phyloP scores from a whole-genome alignment of 2,888 invertebrate species.

The Stegana nigrithorax region DNA sequence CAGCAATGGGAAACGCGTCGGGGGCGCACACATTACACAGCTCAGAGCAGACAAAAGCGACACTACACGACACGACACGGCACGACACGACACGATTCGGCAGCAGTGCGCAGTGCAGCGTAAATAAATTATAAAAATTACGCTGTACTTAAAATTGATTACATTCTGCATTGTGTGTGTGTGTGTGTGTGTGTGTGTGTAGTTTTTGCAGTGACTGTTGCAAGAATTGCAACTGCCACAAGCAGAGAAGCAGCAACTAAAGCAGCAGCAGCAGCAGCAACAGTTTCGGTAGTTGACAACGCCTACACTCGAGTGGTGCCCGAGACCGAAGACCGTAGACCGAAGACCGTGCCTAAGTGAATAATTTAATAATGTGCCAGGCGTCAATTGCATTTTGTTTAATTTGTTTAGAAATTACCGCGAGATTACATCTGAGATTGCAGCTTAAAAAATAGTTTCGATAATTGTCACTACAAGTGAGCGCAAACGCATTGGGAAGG shows the following conservation, averaged over 20 bases:
- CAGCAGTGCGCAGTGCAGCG: too few species aligned
- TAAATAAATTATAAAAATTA: slow-evolving; percentile 8
- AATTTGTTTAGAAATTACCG: neutral
- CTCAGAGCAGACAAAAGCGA: neutral
- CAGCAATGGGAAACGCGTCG: neutral
- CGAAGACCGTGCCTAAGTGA: neutral
- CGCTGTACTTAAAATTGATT: slow-evolving; percentile 1
- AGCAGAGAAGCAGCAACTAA: too few species aligned
- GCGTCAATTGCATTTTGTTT: neutral
- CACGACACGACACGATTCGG: too few species aligned
- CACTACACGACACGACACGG: too few species aligned
- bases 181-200: too few species aligned
- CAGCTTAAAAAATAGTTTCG: neutral
- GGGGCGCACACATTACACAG: neutral
- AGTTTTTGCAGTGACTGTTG: neutral
- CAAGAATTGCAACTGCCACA: neutral
- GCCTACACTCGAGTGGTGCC: neutral
- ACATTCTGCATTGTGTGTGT: neutral
- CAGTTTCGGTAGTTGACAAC: neutral
- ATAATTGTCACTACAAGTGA: neutral
- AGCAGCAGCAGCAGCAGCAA: neutral
- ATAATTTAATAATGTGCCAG: neutral
- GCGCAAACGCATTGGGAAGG: neutral
- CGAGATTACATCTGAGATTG: too few species aligned
- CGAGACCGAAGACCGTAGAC: neutral